Evolutionary conservation across 2,888 invertebrate genomes (phyloP), one percentile per base, ranked within the genome.

Genomic region (Diogma glabrata): DNA sequence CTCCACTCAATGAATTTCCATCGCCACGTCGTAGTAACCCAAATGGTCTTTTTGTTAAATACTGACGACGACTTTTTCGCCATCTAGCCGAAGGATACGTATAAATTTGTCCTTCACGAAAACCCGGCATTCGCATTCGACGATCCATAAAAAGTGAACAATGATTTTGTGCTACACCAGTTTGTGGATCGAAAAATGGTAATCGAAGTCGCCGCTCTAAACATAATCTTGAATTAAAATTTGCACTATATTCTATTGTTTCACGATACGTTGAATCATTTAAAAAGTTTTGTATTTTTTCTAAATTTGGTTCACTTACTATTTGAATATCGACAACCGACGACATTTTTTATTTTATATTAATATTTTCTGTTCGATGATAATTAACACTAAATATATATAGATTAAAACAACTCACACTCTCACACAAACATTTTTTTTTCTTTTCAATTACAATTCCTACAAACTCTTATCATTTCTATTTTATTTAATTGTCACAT

Each of bases 101-200:
- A 71, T 93, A 94, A 40, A 94, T 82, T 70, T 93, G 94, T 12
- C 94, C 94, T 59, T 87, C 86, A 55, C 77, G 76, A 54, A 87
- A 77, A 46, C 94, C 94, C 1, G 94, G 94, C 77, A 93, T 84
- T 57, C 95, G 79, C 67, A 94, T 89, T 60, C 88, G 78, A 63
- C 86, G 79, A 50, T 84, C 84, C 86, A 93, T 88, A 61, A 92
- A 88, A 58, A 91, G 75, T 61, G 85, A 83, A 61, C 91, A 92
- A 70, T 94, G 93, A 66, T 87, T 93, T 69, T 96, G 96, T 24
- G 95, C 95, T 49, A 96, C 91, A 57, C 90, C 93, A 55, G 94
- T 95, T 68, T 95, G 94, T n/a, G 92, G 91, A 72, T 96, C 96
- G 60, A 96, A 78, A 67, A 95, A 96, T 22, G 96, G 96, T 74